These are phyloP conservation scores for Chionoecetes opilio DNA, from an alignment of 1,140 invertebrate genomes.

Conservation along the genomic window DNA sequence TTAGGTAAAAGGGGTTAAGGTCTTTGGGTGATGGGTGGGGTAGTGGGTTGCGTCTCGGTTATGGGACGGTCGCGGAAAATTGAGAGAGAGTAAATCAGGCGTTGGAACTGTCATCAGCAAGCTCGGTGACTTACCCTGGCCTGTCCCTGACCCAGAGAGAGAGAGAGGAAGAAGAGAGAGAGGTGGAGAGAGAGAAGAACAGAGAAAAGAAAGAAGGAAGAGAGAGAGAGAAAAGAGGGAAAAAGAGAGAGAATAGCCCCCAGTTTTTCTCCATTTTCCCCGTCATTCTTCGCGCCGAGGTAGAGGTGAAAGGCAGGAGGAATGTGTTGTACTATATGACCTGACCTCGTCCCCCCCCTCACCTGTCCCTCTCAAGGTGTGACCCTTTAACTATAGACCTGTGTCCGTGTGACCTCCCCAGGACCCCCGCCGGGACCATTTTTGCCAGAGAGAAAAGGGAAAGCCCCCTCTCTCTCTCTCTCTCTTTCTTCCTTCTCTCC, in stretches of 20 bases:
- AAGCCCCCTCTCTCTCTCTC: not conserved
- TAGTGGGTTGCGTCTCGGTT: not conserved
- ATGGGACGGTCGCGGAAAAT: not conserved
- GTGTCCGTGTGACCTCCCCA: not conserved
- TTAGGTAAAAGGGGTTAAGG: not conserved
- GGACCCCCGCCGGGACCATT: not conserved
- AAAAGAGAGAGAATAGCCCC: not conserved
- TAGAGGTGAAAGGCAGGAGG: no score
- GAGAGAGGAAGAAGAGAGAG: constrained; percentile 16
- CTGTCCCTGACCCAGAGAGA: not conserved
- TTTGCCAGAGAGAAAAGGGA: not conserved
- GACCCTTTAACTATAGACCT: not conserved
- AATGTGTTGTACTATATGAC: no score
- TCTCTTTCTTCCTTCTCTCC: not conserved
- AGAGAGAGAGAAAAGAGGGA: not conserved
- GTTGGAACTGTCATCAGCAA: not conserved
- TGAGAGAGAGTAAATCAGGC: constrained; percentile 29
- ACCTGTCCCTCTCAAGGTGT: not conserved
- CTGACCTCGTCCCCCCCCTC: not conserved
- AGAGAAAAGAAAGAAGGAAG: not conserved
- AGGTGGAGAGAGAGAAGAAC: constrained; percentile 2
- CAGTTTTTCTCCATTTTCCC: not conserved
- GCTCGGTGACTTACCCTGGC: not conserved
- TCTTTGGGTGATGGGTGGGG: not conserved
- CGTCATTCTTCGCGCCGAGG: no score